Conservation (phyloP, 2,797 vertebrate genomes). For the Rhabdomys pumilio region DNA sequence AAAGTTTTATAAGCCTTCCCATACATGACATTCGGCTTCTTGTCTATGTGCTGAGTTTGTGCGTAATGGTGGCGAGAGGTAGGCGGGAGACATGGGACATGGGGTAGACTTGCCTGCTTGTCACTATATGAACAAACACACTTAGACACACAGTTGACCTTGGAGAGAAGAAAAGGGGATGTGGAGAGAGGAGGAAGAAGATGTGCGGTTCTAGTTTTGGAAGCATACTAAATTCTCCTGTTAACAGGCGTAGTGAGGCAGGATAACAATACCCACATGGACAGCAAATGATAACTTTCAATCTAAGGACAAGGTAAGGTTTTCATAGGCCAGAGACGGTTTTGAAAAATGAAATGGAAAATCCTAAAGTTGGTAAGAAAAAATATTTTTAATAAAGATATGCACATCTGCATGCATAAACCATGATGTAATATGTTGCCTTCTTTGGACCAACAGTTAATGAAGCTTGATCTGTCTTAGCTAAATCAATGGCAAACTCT, state of each 20-base stretch:
- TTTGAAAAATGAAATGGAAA: slow-evolving; percentile 61
- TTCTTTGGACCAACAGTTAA: slow-evolving; percentile 21
- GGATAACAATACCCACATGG: slow-evolving; percentile 1
- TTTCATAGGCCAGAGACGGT: slow-evolving; percentile 32
- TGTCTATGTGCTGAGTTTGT: background rate
- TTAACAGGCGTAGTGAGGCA: background rate
- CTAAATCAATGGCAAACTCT: background rate
- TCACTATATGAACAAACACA: background rate
- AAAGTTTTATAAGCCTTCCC: background rate
- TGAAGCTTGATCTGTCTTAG: background rate
- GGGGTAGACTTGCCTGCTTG: background rate
- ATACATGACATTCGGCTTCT: slow-evolving; percentile 26
- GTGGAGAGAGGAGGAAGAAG: background rate
- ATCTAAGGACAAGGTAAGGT: background rate
- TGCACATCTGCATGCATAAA: background rate
- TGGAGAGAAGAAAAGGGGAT: background rate
- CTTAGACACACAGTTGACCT: background rate
- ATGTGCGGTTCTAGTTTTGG: slow-evolving; percentile 24
- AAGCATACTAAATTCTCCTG: slow-evolving; percentile 22
- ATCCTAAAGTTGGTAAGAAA: slow-evolving; percentile 20
- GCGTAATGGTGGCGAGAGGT: background rate
- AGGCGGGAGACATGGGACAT: background rate
- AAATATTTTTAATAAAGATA: slow-evolving; percentile 2
- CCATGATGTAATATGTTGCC: background rate
- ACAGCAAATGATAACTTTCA: slow-evolving; percentile 30